Evolutionary conservation across 2,888 invertebrate species (phyloP), one percentile per base, ranked within the genome.

Genomic region (Parapristionchus giblindavisi): DNA sequence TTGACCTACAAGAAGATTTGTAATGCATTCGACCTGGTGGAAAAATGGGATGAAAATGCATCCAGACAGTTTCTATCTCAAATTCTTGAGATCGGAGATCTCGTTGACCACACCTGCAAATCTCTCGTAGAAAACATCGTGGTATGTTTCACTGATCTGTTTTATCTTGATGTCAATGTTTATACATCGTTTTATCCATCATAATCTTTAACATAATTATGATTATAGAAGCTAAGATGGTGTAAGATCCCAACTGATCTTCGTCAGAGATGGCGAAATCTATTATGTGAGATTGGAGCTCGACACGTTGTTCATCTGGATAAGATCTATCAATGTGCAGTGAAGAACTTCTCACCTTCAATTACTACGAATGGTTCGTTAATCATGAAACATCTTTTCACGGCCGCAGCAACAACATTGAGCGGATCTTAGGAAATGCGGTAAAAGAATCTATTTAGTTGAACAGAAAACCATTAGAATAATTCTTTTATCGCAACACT

Each of bases 1-100:
- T 27, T 73, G 17, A 52, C 52, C 34, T 73, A 73, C 51, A 73
- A 73, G 73, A 73, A 73, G 61, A 73, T 73, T 11, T 73, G 60
- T 27, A 51, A 43, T 48, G 73, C 61, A 21, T 73, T 73, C 73
- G 73, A 73, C 8, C 60, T 60, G 34, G 51, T 73, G 6, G 73
- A 61, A 34, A 73, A 73, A 27, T 73, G 60, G 61, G 61, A 61
- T 36, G 51, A 40, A 48, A 51, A 60, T 32, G 60, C 73, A 27
- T 34, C 58, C 1, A 58, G 38, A 51, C 60, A 60, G 32, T 73
- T 73, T 51, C 60, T 73, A n/a, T 32, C 43, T 14, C 73, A 73
- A 29, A 60, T 73, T 14, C 60, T 73, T 17, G 73, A 61, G 17
- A 29, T 73, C 14, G 40, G 48, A 21, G 60, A 60, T n/a, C 60